Conservation (phyloP, 2,113 vertebrate genomes). For the Menura novaehollandiae region DNA sequence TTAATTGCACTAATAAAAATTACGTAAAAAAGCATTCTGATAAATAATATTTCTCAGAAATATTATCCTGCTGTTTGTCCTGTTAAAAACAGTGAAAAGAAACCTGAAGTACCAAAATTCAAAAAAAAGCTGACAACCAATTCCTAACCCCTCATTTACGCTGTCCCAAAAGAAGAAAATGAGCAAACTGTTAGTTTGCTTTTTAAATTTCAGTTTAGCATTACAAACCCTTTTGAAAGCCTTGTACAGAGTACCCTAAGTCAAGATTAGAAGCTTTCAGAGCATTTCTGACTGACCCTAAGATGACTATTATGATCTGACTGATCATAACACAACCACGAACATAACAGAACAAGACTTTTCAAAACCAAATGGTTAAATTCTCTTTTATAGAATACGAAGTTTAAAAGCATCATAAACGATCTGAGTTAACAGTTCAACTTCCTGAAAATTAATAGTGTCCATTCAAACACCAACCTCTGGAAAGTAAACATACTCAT, state of each 20-base stretch:
- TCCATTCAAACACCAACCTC: neutral
- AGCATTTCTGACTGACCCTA: neutral
- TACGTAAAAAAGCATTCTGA: neutral
- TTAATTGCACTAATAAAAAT: neutral
- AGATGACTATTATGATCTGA: neutral
- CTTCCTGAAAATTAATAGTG: neutral
- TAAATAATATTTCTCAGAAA: neutral
- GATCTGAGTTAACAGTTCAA: neutral
- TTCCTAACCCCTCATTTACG: neutral
- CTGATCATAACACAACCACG: neutral
- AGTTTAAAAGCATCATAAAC: neutral
- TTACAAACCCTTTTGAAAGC: neutral
- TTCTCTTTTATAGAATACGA: neutral
- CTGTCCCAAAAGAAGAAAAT: neutral
- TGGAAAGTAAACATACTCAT: neutral
- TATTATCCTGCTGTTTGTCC: neutral
- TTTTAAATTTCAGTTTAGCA: neutral
- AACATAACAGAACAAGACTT: neutral
- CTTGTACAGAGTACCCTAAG: rapidly evolving
- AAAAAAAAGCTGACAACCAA: neutral
- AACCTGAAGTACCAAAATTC: neutral
- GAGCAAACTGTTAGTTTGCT: neutral
- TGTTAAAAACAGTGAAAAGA: neutral
- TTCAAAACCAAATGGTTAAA: neutral
- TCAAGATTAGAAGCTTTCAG: neutral